Evolutionary conservation across 2,113 vertebrate species (phyloP).

Genomic region (Myocastor coypus): DNA sequence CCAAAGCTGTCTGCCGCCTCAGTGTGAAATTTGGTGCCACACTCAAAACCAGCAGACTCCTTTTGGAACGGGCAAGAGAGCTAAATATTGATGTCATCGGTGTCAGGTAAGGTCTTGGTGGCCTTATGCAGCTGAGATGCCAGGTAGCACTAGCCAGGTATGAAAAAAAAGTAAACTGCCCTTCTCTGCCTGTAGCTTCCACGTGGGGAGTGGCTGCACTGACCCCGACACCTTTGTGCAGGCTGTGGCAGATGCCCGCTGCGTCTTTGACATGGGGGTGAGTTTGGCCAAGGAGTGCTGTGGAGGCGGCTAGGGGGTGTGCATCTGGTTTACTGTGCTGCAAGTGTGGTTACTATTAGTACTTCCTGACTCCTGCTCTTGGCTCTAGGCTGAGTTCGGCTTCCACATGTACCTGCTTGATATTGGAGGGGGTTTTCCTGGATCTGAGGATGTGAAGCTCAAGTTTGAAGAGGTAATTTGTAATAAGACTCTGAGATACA

Average conservation of each 20-base stretch:
- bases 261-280: constrained; percentile 97
- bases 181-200: constrained; percentile 88
- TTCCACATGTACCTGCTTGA: constrained; percentile 96
- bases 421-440: constrained; percentile 98
- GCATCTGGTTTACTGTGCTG: background rate
- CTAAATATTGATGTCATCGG: constrained; percentile 94
- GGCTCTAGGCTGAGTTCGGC: constrained; percentile 92
- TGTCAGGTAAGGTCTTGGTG: constrained; percentile 88
- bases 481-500: background rate
- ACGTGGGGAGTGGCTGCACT: constrained; percentile 97
- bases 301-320: too few relatives aligned
- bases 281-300: constrained; percentile 74
- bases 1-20: constrained; percentile 95
- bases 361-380: background rate
- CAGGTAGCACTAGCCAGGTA: too few relatives aligned
- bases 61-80: constrained; percentile 95
- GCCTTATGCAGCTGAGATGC: background rate
- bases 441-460: constrained; percentile 95
- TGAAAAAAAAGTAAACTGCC: background rate
- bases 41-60: constrained; percentile 93
- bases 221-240: constrained; percentile 94
- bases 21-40: constrained; percentile 98
- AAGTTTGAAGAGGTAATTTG: constrained; percentile 97
- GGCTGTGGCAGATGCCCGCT: constrained; percentile 95
- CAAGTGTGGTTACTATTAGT: background rate